phyloP scores from a whole-genome alignment of 2,888 invertebrate species.

The Nemotelus nigrinus region DNA sequence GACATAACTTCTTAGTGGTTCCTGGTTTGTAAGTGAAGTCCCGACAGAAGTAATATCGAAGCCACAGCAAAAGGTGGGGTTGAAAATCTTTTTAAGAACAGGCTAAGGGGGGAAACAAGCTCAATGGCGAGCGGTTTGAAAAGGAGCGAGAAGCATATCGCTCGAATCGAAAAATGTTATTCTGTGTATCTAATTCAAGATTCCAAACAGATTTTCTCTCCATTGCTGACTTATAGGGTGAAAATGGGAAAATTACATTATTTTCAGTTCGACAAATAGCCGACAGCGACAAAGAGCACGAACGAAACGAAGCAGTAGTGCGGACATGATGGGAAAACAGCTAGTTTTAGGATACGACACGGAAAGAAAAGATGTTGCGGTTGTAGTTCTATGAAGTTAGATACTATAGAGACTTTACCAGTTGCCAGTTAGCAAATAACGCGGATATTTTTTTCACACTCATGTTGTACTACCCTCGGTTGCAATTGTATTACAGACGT shows the following conservation, averaged over 20 bases:
- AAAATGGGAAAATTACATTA: constrained; percentile 55
- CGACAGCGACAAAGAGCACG: background rate
- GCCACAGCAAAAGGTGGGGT: too few relatives aligned
- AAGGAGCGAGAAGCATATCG: constrained; percentile 13
- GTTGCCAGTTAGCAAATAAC: background rate
- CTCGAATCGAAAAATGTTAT: constrained; percentile 47
- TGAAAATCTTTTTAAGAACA: too few relatives aligned
- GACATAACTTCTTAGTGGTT: constrained; percentile 36
- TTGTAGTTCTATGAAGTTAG: background rate
- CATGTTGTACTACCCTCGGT: background rate
- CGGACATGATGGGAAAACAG: constrained; percentile 19
- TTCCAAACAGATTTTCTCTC: constrained; percentile 55
- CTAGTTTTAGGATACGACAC: background rate
- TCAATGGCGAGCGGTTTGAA: background rate
- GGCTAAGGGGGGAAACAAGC: too few relatives aligned
- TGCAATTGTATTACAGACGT: background rate
- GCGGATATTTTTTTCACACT: background rate
- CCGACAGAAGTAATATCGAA: background rate
- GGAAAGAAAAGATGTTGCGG: background rate
- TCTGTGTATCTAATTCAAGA: constrained; percentile 54
- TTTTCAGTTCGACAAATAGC: constrained; percentile 53
- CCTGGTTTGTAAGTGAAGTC: constrained; percentile 29
- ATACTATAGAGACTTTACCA: background rate
- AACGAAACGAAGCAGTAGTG: constrained; percentile 2
- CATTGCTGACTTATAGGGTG: constrained; percentile 49